These are phyloP conservation scores for Chloroceryle amazona DNA, from an alignment of 2,797 vertebrate genomes.

Conservation along the genomic window DNA sequence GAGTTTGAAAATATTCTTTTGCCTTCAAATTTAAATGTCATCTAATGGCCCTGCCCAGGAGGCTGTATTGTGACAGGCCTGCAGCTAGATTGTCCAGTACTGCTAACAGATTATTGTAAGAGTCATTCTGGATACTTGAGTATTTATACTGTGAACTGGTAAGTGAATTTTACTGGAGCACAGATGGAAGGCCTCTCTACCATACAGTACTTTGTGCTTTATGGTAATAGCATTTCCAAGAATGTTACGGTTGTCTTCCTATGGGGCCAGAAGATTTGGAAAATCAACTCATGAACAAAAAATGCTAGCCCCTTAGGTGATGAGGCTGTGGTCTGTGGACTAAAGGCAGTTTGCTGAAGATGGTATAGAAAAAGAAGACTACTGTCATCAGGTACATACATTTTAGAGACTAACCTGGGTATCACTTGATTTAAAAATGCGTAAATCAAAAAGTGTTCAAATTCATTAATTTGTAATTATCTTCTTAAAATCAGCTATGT, in stretches of 20 bases:
- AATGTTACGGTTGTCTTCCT: background rate
- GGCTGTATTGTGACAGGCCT: background rate
- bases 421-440: background rate
- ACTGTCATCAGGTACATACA: background rate
- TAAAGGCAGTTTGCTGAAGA: background rate
- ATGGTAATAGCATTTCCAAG: background rate
- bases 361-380: background rate
- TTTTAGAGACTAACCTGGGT: background rate
- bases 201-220: background rate
- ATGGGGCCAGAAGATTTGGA: background rate
- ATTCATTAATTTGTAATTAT: background rate
- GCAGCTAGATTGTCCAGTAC: background rate
- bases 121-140: background rate
- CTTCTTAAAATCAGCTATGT: background rate
- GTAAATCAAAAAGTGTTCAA: background rate
- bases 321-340: background rate
- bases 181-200: background rate
- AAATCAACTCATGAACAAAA: background rate
- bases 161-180: background rate
- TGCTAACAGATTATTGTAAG: background rate
- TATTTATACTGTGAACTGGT: background rate
- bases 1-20: background rate
- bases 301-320: fast-evolving
- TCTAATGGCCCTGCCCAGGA: background rate
- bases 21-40: background rate